These are phyloP conservation scores for Melitaea cinxia DNA, from an alignment of 1,140 invertebrate species.

Conservation along the genomic window DNA sequence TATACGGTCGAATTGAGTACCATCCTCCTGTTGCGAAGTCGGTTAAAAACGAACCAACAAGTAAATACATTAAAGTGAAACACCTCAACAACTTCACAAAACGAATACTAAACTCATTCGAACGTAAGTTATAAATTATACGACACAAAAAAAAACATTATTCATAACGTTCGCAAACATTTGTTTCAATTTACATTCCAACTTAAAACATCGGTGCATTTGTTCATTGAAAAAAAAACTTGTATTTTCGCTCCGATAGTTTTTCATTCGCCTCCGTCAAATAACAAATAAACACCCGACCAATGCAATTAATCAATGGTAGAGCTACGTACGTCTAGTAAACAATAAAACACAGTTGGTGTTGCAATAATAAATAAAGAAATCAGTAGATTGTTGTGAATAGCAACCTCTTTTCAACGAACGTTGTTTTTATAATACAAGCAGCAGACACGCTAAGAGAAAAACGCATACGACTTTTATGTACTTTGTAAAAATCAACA, in stretches of 20 bases:
- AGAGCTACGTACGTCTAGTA: slow-evolving; percentile 31
- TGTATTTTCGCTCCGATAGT: slow-evolving; percentile 31
- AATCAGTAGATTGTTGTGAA: background rate
- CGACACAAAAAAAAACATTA: background rate
- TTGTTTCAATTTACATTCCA: slow-evolving; percentile 25
- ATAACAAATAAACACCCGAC: slow-evolving; percentile 48
- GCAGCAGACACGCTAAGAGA: background rate
- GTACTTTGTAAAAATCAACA: too few species aligned
- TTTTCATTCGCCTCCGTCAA: slow-evolving; percentile 41
- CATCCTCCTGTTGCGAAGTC: too few species aligned
- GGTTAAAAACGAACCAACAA: background rate
- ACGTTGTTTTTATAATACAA: background rate
- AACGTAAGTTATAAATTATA: slow-evolving; percentile 4
- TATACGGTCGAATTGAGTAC: too few species aligned
- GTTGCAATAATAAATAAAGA: slow-evolving; percentile 9
- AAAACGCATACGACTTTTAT: too few species aligned
- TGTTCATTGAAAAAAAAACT: slow-evolving; percentile 26
- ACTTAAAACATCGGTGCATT: slow-evolving; percentile 21
- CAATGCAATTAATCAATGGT: slow-evolving; percentile 53
- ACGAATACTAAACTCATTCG: background rate
- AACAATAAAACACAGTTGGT: slow-evolving; percentile 30
- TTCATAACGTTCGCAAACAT: slow-evolving; percentile 20
- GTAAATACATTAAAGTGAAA: background rate
- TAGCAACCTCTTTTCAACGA: background rate
- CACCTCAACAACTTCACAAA: background rate